These are phyloP conservation scores for Chlamydotis undulata DNA, from an alignment of 2,113 vertebrate genomes.

Conservation along the genomic window DNA sequence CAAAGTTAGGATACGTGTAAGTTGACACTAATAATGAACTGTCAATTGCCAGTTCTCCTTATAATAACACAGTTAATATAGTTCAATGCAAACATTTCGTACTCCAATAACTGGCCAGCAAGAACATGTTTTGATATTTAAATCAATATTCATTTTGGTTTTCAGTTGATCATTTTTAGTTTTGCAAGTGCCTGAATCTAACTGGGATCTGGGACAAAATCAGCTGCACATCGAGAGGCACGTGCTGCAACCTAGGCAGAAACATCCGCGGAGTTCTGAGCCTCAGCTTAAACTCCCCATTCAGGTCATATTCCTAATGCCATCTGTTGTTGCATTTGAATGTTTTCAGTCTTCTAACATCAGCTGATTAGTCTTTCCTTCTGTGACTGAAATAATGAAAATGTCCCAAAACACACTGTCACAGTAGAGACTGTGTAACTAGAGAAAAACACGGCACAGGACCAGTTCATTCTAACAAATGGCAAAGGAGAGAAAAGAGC, in stretches of 20 bases:
- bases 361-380: slow-evolving; percentile 37
- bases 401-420: slow-evolving; percentile 27
- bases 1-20: not conserved
- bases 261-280: not conserved
- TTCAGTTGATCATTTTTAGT: not conserved
- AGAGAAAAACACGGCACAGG: not conserved
- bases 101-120: not conserved
- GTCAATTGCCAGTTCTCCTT: not conserved
- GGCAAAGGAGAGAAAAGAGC: not conserved
- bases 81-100: not conserved
- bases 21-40: not conserved
- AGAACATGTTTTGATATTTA: not conserved
- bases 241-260: not conserved
- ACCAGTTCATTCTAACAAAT: not conserved
- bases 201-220: not conserved
- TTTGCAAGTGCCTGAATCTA: not conserved
- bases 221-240: not conserved
- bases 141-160: not conserved
- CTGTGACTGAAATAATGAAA: slow-evolving; percentile 27
- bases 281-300: not conserved
- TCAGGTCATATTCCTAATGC: slow-evolving; percentile 23
- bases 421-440: not conserved
- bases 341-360: slow-evolving; percentile 4
- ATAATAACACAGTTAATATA: not conserved
- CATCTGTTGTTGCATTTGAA: slow-evolving; percentile 40